Evolutionary conservation across 2,797 vertebrate species (phyloP).

Genomic region (Steatocranus sp.): DNA sequence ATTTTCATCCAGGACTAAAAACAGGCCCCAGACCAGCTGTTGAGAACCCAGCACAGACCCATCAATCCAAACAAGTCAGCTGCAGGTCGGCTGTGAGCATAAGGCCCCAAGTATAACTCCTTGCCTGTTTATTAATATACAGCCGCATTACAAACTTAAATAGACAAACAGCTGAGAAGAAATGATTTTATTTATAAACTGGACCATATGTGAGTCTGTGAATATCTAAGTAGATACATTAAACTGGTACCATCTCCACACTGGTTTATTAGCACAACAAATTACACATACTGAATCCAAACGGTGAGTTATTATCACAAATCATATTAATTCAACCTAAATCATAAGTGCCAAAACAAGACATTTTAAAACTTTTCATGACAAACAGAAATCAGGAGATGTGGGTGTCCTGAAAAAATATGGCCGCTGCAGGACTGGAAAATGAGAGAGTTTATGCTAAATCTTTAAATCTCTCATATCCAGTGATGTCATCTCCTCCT

Average conservation of each 20-base stretch:
- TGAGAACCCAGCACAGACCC: not conserved
- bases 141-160: not conserved
- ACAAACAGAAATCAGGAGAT: not conserved
- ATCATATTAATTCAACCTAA: fast-evolving
- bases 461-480: not conserved
- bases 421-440: fast-evolving
- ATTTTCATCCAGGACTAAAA: constrained; percentile 58
- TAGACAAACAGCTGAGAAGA: constrained; percentile 32
- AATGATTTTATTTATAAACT: constrained; percentile 24
- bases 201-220: not conserved
- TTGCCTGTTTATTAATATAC: constrained; percentile 35
- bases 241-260: not conserved
- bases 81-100: not conserved
- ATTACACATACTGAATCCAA: not conserved
- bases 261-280: not conserved
- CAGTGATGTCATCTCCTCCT: not conserved
- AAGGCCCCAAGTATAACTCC: constrained; percentile 10
- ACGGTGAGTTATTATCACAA: not conserved
- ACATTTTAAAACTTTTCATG: fast-evolving
- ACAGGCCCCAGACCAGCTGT: constrained; percentile 56
- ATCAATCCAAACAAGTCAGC: not conserved
- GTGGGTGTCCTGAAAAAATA: not conserved
- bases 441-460: fast-evolving
- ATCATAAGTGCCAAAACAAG: not conserved
- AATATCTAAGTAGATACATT: not conserved